phyloP scores from a whole-genome alignment of 2,888 invertebrate genomes.

The Drepana falcataria region DNA sequence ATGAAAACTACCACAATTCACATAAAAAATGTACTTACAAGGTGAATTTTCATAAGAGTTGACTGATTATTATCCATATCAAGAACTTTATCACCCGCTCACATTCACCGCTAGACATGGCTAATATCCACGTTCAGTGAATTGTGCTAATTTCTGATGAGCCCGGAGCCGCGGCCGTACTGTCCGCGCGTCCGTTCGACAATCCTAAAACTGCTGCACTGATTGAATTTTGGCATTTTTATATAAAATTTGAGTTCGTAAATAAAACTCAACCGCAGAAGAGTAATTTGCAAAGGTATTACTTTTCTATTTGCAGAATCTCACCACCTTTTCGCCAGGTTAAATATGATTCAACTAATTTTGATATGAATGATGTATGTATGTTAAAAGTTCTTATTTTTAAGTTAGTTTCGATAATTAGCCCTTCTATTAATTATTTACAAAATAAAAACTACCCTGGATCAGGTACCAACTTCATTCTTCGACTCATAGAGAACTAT shows the following conservation, averaged over 20 bases:
- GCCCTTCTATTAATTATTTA: too few species aligned
- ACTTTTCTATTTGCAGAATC: too few species aligned
- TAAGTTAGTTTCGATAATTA: too few species aligned
- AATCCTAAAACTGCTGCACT: conserved; percentile 1
- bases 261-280: too few species aligned
- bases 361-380: too few species aligned
- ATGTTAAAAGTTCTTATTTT: too few species aligned
- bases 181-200: background rate
- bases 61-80: background rate
- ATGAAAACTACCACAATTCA: background rate
- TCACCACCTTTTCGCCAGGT: too few species aligned
- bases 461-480: too few species aligned
- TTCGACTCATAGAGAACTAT: too few species aligned
- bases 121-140: background rate
- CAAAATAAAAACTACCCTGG: too few species aligned
- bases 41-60: background rate
- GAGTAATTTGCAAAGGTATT: too few species aligned
- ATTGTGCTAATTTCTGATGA: conserved; percentile 1
- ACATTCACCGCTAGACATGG: background rate
- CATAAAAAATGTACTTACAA: background rate
- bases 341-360: too few species aligned
- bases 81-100: background rate
- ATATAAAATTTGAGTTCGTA: background rate
- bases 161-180: background rate
- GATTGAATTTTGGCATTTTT: conserved; percentile 1